Percentiles rank a stretch among this genome's conserved stretches.
phyloP scores from a whole-genome alignment of 2,888 invertebrate genomes.

The Polydrusus pterygomalis region DNA sequence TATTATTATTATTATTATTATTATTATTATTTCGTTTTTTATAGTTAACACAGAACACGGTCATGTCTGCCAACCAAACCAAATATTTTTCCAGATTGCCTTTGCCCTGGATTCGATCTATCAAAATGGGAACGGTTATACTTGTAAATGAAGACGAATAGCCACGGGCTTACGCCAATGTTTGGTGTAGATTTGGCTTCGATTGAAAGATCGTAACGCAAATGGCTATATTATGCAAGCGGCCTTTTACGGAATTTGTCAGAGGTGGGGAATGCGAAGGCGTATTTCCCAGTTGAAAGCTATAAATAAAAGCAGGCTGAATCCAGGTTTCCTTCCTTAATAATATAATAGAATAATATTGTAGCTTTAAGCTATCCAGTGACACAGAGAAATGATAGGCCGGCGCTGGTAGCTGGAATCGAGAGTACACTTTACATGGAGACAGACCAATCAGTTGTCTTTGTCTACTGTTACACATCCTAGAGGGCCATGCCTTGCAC shows the following conservation, averaged over 20 bases:
- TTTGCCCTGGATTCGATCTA: slow-evolving; percentile 27
- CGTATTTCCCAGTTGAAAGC: background rate
- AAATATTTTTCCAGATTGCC: slow-evolving; percentile 16
- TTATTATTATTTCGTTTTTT: background rate
- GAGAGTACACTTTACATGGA: too few species aligned
- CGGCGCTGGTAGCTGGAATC: too few species aligned
- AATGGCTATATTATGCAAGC: background rate
- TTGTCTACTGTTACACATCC: too few species aligned
- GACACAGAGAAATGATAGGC: too few species aligned
- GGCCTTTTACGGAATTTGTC: background rate
- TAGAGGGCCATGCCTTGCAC: too few species aligned
- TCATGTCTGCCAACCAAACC: background rate
- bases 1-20: too few species aligned
- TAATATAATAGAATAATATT: too few species aligned
- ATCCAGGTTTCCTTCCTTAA: too few species aligned
- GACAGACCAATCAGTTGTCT: too few species aligned
- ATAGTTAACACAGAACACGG: too few species aligned
- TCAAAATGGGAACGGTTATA: slow-evolving; percentile 16
- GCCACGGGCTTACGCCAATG: background rate
- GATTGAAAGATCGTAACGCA: slow-evolving; percentile 16
- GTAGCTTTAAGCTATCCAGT: too few species aligned
- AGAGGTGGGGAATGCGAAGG: background rate
- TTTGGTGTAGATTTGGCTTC: slow-evolving; percentile 11
- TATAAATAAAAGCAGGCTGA: background rate
- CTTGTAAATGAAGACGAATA: slow-evolving; percentile 36